Evolutionary conservation across 2,888 invertebrate species (phyloP).

Genomic region (Cepaea hortensis): DNA sequence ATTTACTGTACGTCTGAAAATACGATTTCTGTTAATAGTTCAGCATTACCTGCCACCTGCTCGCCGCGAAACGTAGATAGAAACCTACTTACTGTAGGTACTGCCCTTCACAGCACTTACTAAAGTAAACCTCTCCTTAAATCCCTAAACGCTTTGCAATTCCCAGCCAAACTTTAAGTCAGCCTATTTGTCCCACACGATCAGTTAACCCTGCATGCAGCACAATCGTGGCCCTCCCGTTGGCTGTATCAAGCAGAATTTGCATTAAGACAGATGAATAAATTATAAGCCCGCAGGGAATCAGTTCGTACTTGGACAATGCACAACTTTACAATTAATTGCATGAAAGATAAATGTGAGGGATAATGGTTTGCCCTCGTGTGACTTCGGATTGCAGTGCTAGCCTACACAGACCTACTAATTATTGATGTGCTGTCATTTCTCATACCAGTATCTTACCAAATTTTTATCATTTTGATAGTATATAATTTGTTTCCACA

Average conservation of each 20-base stretch:
- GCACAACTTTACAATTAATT: conserved; percentile 22
- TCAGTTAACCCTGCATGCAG: neutral
- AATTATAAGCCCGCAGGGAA: neutral
- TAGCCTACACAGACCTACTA: neutral
- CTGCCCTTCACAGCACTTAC: neutral
- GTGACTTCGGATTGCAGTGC: no score
- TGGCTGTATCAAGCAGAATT: neutral
- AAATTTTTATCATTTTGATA: conserved; percentile 12
- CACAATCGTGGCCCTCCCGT: no score
- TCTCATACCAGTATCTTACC: neutral
- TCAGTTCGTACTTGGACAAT: neutral
- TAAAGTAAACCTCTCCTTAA: neutral
- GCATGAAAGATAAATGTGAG: conserved; percentile 14
- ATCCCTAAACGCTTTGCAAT: neutral
- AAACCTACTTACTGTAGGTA: no score
- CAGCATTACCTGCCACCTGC: no score
- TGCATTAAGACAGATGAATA: neutral
- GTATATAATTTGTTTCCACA: neutral
- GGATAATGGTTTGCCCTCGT: neutral
- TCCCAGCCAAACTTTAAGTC: neutral
- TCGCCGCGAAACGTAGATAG: no score
- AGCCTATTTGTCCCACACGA: no score
- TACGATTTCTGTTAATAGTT: no score
- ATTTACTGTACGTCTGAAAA: no score
- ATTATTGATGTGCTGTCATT: conserved; percentile 15